Base-by-base conservation (phyloP, 1,140 invertebrate genomes). In the Battus philenor region DNA sequence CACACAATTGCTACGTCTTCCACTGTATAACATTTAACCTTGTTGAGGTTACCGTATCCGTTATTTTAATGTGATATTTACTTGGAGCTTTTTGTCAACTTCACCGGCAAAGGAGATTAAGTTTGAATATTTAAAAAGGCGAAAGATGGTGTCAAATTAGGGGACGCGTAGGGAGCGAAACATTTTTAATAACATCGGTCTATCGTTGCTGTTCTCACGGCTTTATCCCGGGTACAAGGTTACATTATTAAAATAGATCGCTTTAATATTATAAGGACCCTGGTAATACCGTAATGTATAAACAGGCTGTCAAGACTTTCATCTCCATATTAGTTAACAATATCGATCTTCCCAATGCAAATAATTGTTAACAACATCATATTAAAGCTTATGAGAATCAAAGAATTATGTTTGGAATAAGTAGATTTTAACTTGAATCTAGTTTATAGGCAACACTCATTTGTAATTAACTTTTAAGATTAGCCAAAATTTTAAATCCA, bases 71-170 rank as follows among this genome's bases (percentile, higher is more conserved):
- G 13, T 39, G 11, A 26, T 26, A 12, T n/a, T 26, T 15, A 5
- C 22, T 4, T 22, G 15, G 13, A 13, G 13, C 16, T 41, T 41
- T 41, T 41, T 41, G 24, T 41, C 24, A 29, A 41, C 38, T 41
- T 16, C 24, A 41, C 38, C 16, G 24, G 24, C 22, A 41, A 29
- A 29, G 29, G 9, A 41, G 38, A 41, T 41, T 41, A 41, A 41
- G 38, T 29, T 29, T 41, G 38, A 41, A 41, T 41, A 41, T 41
- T 41, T 29, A 29, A 41, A 29, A 26, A 29, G 38, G 24, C 26
- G 38, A 27, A 41, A 41, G 38, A 41, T 41, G 38, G 38, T 41
- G 38, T 29, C 38, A 41, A 41, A 41, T 18, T 41, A 41, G 38
- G 36, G 36, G 38, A 29, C 38, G 15, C 38, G 38, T 13, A 16